Conservation (phyloP, 2,797 vertebrate species). For the Ispidina picta region DNA sequence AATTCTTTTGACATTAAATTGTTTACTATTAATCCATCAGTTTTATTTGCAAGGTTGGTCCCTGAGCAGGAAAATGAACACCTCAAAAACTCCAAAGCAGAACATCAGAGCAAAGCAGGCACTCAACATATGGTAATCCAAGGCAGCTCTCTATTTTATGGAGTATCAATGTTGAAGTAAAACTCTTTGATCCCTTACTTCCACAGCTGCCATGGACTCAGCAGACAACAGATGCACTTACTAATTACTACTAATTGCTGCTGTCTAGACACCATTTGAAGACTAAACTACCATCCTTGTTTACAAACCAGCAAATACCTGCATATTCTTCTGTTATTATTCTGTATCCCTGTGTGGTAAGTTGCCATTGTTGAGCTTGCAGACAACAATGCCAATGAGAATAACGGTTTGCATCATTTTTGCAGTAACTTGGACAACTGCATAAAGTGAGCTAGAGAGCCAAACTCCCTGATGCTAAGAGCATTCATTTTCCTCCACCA, state of each 20-base stretch:
- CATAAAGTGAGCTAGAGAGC: background rate
- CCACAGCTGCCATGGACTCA: background rate
- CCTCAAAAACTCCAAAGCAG: background rate
- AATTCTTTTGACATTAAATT: background rate
- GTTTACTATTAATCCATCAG: background rate
- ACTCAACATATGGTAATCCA: background rate
- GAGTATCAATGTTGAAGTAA: background rate
- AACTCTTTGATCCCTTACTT: conserved; percentile 9
- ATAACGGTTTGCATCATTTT: background rate
- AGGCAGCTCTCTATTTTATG: background rate
- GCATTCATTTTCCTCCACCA: background rate
- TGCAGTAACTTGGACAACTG: background rate
- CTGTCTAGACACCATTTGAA: conserved; percentile 66
- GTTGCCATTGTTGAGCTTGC: background rate
- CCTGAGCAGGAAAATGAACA: background rate
- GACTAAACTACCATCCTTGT: conserved; percentile 33
- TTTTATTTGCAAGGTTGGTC: background rate
- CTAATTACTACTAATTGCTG: conserved; percentile 63
- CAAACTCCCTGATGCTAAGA: background rate
- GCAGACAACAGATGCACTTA: conserved; percentile 57
- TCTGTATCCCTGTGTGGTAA: background rate
- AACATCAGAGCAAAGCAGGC: background rate
- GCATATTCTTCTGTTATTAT: background rate
- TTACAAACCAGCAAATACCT: conserved; percentile 48
- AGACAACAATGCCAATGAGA: background rate